Base-by-base conservation (phyloP, 2,888 invertebrate genomes). In the Nymphalis polychloros region DNA sequence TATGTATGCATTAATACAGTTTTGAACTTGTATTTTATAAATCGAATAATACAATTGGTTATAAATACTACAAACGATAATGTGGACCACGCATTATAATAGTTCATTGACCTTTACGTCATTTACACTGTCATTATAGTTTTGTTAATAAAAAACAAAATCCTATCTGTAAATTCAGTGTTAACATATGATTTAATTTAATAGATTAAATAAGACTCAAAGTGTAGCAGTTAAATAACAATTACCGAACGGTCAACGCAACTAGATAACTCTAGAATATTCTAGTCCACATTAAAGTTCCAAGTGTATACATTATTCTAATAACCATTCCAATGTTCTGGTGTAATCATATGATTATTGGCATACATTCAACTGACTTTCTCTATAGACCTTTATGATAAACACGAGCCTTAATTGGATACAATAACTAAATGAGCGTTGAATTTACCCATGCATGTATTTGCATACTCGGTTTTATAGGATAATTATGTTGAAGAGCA, bases 361-460 rank as follows among this genome's bases (percentile, higher is more conserved):
- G 61, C 68, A 64, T 72, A 71, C 68, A 71, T 73, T 71, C 69
- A 53, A 57, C 47, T 60, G 64, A 65, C 72, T 75, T 75, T 75
- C 68, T 70, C 72, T 57, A 68, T 69, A 72, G 41, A 66, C 68
- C 73, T 68, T 68, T 72, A 72, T 70, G 74, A 76, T 76, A 75
- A 73, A 71, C 72, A 68, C 67, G 67, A 52, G 67, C 63, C 74
- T 73, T 73, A 76, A 75, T 76, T 73, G 75, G 68, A 67, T 60
- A 57, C 70, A 73, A 72, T 72, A 72, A 72, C 69, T 73, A 70
- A 72, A 72, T 74, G 73, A 73, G 73, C 63, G 64, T 70, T 72
- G 73, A 72, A 74, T 74, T 72, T 72, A 74, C 67, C 62, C 74
- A 74, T 71, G 74, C 53, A 72, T 74, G 74, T 73, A 74, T 73